Evolutionary conservation across 2,113 vertebrate species (phyloP).

Genomic region (Lophura nycthemera): DNA sequence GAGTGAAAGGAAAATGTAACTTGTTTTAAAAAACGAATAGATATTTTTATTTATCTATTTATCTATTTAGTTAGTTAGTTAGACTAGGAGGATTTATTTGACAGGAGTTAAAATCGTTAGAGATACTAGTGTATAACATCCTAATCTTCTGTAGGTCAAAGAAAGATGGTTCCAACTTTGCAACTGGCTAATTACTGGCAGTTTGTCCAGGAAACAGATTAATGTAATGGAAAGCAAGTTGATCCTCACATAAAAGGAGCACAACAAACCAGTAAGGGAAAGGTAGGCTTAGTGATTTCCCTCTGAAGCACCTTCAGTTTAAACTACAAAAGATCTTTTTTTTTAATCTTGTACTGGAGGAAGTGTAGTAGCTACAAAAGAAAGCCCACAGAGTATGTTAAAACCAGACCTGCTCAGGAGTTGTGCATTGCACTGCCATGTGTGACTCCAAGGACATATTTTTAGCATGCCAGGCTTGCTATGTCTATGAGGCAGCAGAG

Average conservation of each 20-base stretch:
- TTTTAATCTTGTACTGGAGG: neutral
- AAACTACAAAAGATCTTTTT: neutral
- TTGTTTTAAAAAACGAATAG: neutral
- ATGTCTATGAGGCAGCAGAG: neutral
- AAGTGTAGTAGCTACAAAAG: neutral
- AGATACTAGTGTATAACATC: neutral
- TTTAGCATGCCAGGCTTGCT: neutral
- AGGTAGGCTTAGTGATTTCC: neutral
- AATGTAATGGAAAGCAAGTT: slow-evolving; percentile 3
- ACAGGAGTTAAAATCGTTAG: neutral
- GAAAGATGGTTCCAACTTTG: neutral
- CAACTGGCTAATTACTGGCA: neutral
- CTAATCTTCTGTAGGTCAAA: neutral
- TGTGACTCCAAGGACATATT: neutral
- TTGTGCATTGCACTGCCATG: accelerated
- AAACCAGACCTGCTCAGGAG: neutral
- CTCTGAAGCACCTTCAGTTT: slow-evolving; percentile 12
- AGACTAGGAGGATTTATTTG: neutral
- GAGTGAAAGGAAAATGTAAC: neutral
- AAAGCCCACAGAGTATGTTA: slow-evolving; percentile 21
- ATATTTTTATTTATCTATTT: neutral
- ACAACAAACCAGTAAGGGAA: neutral
- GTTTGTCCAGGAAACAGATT: neutral
- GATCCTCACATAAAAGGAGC: neutral
- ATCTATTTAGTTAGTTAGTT: neutral